Base-by-base conservation (phyloP, 2,797 vertebrate species). In the Leptatherina wallacei region DNA sequence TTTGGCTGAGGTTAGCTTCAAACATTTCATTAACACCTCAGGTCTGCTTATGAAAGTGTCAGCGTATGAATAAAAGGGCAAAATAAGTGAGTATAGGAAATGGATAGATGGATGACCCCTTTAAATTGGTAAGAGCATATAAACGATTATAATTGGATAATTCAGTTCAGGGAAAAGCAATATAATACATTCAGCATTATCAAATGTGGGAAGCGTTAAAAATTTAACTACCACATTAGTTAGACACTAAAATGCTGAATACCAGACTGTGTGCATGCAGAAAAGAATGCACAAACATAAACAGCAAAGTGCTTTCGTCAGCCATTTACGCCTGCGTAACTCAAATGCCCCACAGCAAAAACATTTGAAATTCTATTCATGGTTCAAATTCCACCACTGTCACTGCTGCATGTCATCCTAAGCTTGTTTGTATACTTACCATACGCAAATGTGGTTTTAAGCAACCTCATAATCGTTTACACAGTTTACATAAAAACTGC, bases 281-380 rank as follows among this genome's bases (percentile, higher is more conserved):
- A 20, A 29, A 63, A 57, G 33, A 75, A 71, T 69, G 24, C 20
- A 56, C 24, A 52, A 62, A 59, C 20, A 56, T 55, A 42, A 76
- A 75, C 42, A 61, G 24, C 33, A 59, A 80, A 61, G 35, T 69
- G 78, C 77, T 82, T 70, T 61, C 67, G 68, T 86, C 81, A 85
- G 61, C 51, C 4, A 1, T 54, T 78, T 56, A 35, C 36, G 59
- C 24, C 44, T 36, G 73, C 1, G 30, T 56, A 68, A 64, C 44
- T 59, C 54, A 20, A 71, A 61, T 33, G 40, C n/a, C 67, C 32
- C 1, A 3, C 5, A 29, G 69, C 63, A 59, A 74, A 71, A 73
- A 74, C 63, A 10, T 71, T 74, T 59, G 12, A 65, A 52, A 83
- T 76, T 71, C 61, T 64, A 6, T 60, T 75, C 75, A 63, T 77